phyloP scores from a whole-genome alignment of 2,888 invertebrate genomes.

The Phalera bucephala region DNA sequence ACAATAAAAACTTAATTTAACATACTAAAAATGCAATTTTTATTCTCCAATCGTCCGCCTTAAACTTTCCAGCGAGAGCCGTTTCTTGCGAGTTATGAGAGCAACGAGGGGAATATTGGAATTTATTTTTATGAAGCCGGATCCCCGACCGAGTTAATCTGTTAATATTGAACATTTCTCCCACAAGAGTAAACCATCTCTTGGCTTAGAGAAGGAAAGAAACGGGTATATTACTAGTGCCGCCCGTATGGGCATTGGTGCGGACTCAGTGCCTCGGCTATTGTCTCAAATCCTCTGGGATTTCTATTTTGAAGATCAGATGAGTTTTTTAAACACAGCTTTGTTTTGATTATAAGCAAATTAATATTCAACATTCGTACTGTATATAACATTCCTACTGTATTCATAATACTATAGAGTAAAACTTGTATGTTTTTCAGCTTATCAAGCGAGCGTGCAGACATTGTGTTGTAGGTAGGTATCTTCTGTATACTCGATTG shows the following conservation, averaged over 20 bases:
- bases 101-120: constrained; percentile 72
- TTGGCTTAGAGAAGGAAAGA: constrained; percentile 29
- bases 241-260: constrained; percentile 14
- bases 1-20: constrained; percentile 74
- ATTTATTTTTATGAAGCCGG: constrained; percentile 73
- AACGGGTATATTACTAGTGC: constrained; percentile 20
- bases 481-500: too few species aligned
- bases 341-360: background rate
- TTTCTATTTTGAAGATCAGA: background rate
- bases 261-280: background rate
- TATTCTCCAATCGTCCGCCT: constrained; percentile 72
- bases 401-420: too few species aligned
- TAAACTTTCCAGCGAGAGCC: constrained; percentile 71
- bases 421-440: too few species aligned
- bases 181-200: constrained; percentile 57
- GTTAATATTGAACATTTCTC: constrained; percentile 75
- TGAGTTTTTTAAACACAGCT: background rate
- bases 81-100: constrained; percentile 73
- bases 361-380: too few species aligned
- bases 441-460: too few species aligned
- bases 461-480: too few species aligned
- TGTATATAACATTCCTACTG: too few species aligned
- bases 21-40: constrained; percentile 74
- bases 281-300: background rate
- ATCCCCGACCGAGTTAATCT: constrained; percentile 70